These are phyloP conservation scores for Gambusia yucatana DNA, from an alignment of 2,797 vertebrate species.

Conservation along the genomic window DNA sequence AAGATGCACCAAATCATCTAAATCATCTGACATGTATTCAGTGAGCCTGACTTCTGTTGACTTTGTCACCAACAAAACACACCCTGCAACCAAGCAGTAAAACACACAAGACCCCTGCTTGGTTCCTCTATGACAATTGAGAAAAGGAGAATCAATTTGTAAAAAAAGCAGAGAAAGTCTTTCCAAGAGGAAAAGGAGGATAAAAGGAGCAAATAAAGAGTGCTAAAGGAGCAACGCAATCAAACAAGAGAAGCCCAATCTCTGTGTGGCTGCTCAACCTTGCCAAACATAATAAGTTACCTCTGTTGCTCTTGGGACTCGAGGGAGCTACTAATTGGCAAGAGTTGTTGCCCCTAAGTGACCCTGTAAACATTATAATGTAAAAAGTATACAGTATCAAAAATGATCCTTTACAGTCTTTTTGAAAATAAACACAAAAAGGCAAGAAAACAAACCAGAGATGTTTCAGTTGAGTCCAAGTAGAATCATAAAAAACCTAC, in stretches of 20 bases:
- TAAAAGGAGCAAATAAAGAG: conserved; percentile 26
- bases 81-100: conserved; percentile 61
- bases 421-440: conserved; percentile 9
- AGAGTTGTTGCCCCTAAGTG: conserved; percentile 58
- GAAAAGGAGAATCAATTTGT: conserved; percentile 16
- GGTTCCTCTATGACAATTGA: conserved; percentile 44
- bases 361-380: conserved; percentile 69
- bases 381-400: conserved; percentile 10
- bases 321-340: conserved; percentile 58
- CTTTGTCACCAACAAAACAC: conserved; percentile 70
- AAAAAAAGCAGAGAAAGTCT: conserved; percentile 5
- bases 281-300: conserved; percentile 82
- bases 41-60: conserved; percentile 58
- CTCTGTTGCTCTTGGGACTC: conserved; percentile 64
- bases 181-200: conserved; percentile 1
- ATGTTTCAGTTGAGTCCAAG: neutral
- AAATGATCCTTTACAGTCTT: neutral
- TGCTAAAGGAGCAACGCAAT: conserved; percentile 58
- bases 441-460: neutral
- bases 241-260: conserved; percentile 58
- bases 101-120: conserved; percentile 61
- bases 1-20: conserved; percentile 37
- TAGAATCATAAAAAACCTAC: neutral
- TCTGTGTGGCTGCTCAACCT: conserved; percentile 75
- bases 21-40: conserved; percentile 5